Evolutionary conservation across 2,888 invertebrate species (phyloP), one percentile per base, ranked within the genome.

Genomic region (Leptarthrus brevirostris): DNA sequence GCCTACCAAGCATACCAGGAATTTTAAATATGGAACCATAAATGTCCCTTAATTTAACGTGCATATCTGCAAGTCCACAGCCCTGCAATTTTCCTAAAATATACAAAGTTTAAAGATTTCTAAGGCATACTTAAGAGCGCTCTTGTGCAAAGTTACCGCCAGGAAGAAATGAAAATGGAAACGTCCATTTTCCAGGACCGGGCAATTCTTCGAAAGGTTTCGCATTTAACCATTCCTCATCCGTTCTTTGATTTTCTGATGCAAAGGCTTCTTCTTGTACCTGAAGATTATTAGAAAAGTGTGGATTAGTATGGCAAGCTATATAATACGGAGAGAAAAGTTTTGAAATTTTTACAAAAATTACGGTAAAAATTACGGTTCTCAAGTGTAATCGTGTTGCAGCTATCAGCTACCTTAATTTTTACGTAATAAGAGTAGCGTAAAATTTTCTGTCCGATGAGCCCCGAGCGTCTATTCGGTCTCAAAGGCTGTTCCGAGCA

Each of bases 121-220:
- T 53, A 53, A 20, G 24, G 10, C 22, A 12, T 10, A 12, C 3
- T 6, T 47, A 24, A 20, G 1, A 24, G 24, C n/a, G 8, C 3
- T 18, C n/a, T 22, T 20, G 52, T 1, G 20, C 4, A 52, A 18
- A 52, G 8, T 30, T 47, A 81, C 83, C 83, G 20, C 83, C 83
- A 4, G 83, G 83, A 49, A 83, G 49, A 26, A 81, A 82, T 22
- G 76, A 75, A 5, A 80, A 77, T 8, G 81, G 4, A 0, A 81
- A 69, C 18, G 79, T 77, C 6, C 77, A 73, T 3, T 61, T 76
- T 3, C 78, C 78, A 0, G 83, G 83, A 22, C 83, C 83, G 0
- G 83, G 83, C 8, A 83, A 77, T 10, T 77, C 76, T 2, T 36
- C 26, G 34, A 79, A 83, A 3, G 79, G 72, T 20, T 79, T 81